Evolutionary conservation across 2,113 vertebrate species (phyloP).

Genomic region (Pipra filicauda): DNA sequence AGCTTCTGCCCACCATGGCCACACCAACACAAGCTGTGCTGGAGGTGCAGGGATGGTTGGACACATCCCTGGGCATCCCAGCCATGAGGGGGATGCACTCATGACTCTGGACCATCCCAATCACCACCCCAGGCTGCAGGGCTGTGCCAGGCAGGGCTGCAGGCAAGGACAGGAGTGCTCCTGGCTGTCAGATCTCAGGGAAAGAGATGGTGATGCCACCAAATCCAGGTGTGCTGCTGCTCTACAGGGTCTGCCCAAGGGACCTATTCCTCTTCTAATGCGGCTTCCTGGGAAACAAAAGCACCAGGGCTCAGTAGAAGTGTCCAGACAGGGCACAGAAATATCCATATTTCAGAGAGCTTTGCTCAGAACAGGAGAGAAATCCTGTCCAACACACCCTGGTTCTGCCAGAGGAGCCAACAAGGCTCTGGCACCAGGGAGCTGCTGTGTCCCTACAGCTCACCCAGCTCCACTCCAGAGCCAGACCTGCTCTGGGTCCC

Average conservation of each 20-base stretch:
- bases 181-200: fast-evolving
- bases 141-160: background rate
- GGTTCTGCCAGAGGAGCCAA: background rate
- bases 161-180: background rate
- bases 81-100: fast-evolving
- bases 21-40: fast-evolving
- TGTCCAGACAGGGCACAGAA: background rate
- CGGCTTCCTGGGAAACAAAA: fast-evolving
- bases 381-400: background rate
- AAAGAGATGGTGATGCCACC: fast-evolving
- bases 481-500: background rate
- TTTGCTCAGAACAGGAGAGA: background rate
- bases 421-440: fast-evolving
- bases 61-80: background rate
- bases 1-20: fast-evolving
- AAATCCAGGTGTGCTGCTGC: background rate
- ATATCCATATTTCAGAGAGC: background rate
- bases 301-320: background rate
- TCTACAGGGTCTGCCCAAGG: fast-evolving
- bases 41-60: background rate
- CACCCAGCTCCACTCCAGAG: background rate
- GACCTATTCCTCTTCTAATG: fast-evolving
- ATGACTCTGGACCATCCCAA: fast-evolving
- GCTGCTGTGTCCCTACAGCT: background rate
- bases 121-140: background rate